Evolutionary conservation across 1,140 invertebrate genomes (phyloP).

Genomic region (Cherax destructor): DNA sequence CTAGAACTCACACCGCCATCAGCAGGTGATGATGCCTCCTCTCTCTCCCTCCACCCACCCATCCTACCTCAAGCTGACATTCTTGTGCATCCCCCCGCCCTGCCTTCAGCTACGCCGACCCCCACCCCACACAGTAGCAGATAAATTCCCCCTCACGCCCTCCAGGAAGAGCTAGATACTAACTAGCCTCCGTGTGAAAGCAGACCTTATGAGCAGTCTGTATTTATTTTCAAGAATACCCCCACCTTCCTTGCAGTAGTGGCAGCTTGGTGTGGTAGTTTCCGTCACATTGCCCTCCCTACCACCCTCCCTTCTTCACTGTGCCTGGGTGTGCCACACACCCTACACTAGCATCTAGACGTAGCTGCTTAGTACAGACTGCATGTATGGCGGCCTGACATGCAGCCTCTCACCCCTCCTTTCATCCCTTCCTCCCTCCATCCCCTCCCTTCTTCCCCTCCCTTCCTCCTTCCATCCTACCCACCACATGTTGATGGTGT

Average conservation of each 20-base stretch:
- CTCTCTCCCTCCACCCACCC: neutral
- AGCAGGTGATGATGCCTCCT: constrained; percentile 45
- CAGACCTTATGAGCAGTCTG: constrained; percentile 11
- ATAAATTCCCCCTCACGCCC: neutral
- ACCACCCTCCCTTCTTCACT: neutral
- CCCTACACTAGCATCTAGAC: constrained; percentile 28
- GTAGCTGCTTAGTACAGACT: constrained; percentile 17
- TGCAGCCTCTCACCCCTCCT: neutral
- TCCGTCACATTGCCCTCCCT: constrained; percentile 10
- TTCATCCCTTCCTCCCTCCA: too few relatives aligned
- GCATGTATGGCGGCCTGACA: constrained; percentile 36
- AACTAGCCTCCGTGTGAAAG: neutral
- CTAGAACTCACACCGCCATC: constrained; percentile 64
- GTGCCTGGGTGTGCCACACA: constrained; percentile 4
- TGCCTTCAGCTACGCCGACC: neutral
- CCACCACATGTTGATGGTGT: constrained; percentile 2
- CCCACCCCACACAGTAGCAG: neutral
- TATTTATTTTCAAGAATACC: neutral
- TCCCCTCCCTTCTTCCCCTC: too few relatives aligned
- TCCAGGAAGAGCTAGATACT: neutral
- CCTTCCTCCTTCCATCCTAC: neutral
- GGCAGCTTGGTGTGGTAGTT: constrained; percentile 53
- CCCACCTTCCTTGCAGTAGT: constrained; percentile 17
- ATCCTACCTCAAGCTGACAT: neutral
- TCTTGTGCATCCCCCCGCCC: neutral